These are phyloP conservation scores for Tinea semifulvella DNA, from an alignment of 2,888 invertebrate species.

Conservation along the genomic window DNA sequence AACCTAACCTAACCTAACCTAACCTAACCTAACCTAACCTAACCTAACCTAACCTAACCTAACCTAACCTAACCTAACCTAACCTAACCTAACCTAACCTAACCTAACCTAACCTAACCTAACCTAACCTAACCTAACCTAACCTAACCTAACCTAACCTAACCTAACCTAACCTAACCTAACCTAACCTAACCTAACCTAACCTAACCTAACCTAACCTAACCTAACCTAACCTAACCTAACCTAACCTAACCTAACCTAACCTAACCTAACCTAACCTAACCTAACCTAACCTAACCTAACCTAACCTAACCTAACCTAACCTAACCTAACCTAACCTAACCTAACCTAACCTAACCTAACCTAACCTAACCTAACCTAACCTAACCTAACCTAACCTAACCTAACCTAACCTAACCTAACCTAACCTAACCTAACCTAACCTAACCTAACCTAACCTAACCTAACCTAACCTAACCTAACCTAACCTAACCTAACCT, in stretches of 20 bases:
- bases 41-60: slow-evolving; percentile 10
- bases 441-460: slow-evolving; percentile 12
- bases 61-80: slow-evolving; percentile 5
- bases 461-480: slow-evolving; percentile 16
- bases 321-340: slow-evolving; percentile 15
- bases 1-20: slow-evolving; percentile 6
- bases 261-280: slow-evolving; percentile 15
- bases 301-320: slow-evolving; percentile 15
- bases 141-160: slow-evolving; percentile 15
- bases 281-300: slow-evolving; percentile 15
- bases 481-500: slow-evolving; percentile 12
- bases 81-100: slow-evolving; percentile 15
- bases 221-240: slow-evolving; percentile 15
- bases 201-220: slow-evolving; percentile 15
- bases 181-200: slow-evolving; percentile 15
- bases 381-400: slow-evolving; percentile 15
- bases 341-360: slow-evolving; percentile 15
- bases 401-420: slow-evolving; percentile 13
- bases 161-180: slow-evolving; percentile 15
- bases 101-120: slow-evolving; percentile 15
- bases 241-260: slow-evolving; percentile 15
- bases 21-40: slow-evolving; percentile 10
- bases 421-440: slow-evolving; percentile 13
- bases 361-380: slow-evolving; percentile 15
- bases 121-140: slow-evolving; percentile 15